Evolutionary conservation across 2,113 vertebrate species (phyloP), one percentile per base, ranked within the genome.

Genomic region (Lamprotornis superbus): DNA sequence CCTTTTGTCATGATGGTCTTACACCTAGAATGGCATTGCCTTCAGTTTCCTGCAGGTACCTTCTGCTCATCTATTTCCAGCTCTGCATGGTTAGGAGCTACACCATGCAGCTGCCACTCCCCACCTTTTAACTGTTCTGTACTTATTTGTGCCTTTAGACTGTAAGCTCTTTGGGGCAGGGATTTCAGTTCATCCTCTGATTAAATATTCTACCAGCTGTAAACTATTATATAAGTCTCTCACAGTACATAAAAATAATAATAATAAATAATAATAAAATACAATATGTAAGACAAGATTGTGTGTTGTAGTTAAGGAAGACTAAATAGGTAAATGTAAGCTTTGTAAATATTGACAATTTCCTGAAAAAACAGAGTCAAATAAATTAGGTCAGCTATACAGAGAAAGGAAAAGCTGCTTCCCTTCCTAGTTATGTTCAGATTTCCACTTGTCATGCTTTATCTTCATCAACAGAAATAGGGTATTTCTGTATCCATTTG

Each of bases 81-180:
- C 25, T 77, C 82, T 57, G 35, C 49, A 30, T 60, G 31, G 37
- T 57, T 57, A 71, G 56, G 50, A 91, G 57, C 25, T 44, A 46
- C 21, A 83, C n/a, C n/a, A 44, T 61, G 39, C 65, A 91, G 33
- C 18, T 44, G n/a, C 40, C 80, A 49, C 67, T 42, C 31, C 25
- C 46, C 70, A 63, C 19, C 14, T 90, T 78, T 91, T 39, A 75
- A 59, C 40, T 42, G 33, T 68, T 89, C 81, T 68, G 65, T 83
- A 87, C 61, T 83, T 60, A 71, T 49, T 86, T 89, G 65, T 87
- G 60, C 89, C 93, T 94, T 93, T 96, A 96, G 96, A 97, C 68
- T 96, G 96, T 97, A 94, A 97, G 95, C 96, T 96, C 97, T 95
- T 87, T 6, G 84, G 96, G 94, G 97, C 97, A 97, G 84, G 81